phyloP scores from a whole-genome alignment of 30 jellyfish, hydroid and myxozoan genomes.

The Phacellophora camtschatica region DNA sequence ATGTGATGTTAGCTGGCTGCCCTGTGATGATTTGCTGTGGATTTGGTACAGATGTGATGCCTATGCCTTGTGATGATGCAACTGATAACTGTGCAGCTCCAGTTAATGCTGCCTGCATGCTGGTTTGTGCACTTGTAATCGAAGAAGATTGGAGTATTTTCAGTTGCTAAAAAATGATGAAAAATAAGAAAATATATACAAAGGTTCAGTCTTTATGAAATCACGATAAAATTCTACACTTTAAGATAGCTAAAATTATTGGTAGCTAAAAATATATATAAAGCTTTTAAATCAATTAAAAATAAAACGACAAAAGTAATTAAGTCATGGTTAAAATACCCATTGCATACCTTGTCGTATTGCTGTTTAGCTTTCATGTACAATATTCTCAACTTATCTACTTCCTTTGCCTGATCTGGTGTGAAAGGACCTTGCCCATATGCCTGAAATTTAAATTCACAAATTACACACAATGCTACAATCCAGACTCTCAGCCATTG shows the following conservation, averaged over 20 bases:
- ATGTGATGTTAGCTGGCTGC: constrained; percentile 37
- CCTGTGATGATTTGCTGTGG: constrained; percentile 42
- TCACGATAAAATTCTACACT: no score
- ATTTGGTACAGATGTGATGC: constrained; percentile 21
- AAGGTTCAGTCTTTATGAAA: no score
- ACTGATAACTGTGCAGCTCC: constrained; percentile 32
- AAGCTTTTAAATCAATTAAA: no score
- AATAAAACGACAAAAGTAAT: no score
- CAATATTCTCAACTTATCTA: constrained; percentile 58
- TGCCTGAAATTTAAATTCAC: constrained; percentile 18
- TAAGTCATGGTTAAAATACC: no score
- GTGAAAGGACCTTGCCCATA: constrained; percentile 76
- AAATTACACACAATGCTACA: neutral
- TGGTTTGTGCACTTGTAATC: constrained; percentile 32
- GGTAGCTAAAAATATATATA: no score
- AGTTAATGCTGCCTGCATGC: constrained; percentile 28
- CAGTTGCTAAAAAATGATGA: constrained; percentile 15
- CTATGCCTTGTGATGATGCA: constrained; percentile 46
- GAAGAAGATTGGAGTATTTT: constrained; percentile 24
- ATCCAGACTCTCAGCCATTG: neutral
- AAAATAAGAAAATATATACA: no score
- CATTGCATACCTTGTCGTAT: constrained; percentile 56
- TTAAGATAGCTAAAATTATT: no score
- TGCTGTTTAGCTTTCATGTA: constrained; percentile 68
- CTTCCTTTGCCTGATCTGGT: constrained; percentile 78